A percentile compares a stretch with the other conserved stretches of the same genome.
Evolutionary conservation across 2,797 vertebrate species (phyloP).

Genomic region (Emydoidea blandingii): DNA sequence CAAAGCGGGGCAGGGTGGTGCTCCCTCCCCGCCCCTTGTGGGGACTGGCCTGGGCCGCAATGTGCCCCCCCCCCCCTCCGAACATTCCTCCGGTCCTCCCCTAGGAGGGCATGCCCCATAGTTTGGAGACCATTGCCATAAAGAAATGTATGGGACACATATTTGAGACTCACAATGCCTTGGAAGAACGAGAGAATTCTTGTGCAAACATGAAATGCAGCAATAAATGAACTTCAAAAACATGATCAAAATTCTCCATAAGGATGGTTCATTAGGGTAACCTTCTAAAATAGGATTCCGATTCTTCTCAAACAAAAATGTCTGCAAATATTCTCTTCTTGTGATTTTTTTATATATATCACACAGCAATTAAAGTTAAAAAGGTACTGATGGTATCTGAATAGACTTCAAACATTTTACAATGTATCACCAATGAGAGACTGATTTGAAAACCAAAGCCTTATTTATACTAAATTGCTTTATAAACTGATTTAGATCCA

Average conservation of each 20-base stretch:
- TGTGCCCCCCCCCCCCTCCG: fast-evolving
- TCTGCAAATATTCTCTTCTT: too few relatives aligned
- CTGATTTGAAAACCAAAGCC: not conserved
- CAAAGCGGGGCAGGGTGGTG: too few relatives aligned
- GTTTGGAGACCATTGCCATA: not conserved
- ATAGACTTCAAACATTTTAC: not conserved
- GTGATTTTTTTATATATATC: too few relatives aligned
- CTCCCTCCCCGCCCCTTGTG: too few relatives aligned
- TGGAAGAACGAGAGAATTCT: not conserved
- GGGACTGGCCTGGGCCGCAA: too few relatives aligned
- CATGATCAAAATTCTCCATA: not conserved
- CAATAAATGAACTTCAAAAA: not conserved
- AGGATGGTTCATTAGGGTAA: not conserved
- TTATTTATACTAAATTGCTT: not conserved
- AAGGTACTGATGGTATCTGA: too few relatives aligned
- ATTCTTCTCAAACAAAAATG: too few relatives aligned
- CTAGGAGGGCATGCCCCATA: too few relatives aligned
- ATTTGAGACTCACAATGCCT: not conserved
- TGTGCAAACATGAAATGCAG: not conserved
- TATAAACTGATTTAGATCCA: too few relatives aligned
- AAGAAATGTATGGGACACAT: not conserved
- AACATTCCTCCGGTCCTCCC: too few relatives aligned
- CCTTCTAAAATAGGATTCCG: not conserved
- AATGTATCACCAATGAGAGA: not conserved
- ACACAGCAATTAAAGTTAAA: too few relatives aligned